Evolutionary conservation across 2,888 invertebrate species (phyloP).

Genomic region (Hyppa rectilinea): DNA sequence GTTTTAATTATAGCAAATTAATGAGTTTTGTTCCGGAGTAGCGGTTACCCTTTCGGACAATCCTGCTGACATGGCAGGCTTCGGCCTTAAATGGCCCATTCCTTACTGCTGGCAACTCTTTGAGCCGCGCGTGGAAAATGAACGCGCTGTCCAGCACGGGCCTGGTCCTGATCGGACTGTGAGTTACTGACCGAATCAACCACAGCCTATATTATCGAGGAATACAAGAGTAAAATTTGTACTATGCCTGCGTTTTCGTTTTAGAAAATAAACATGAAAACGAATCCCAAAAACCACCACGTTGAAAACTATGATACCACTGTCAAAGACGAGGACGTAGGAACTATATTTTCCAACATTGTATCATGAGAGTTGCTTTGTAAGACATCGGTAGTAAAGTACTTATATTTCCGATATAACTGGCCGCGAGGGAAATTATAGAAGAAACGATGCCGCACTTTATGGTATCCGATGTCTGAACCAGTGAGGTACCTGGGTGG

Average conservation of each 20-base stretch:
- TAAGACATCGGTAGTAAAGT: slow-evolving; percentile 36
- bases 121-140: too few relatives aligned
- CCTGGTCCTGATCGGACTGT: too few relatives aligned
- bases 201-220: too few relatives aligned
- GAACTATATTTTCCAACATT: slow-evolving; percentile 17
- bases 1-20: not conserved
- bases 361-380: slow-evolving; percentile 29
- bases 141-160: too few relatives aligned
- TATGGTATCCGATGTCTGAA: slow-evolving; percentile 31
- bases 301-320: not conserved
- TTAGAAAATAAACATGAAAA: not conserved
- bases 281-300: not conserved
- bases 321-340: not conserved
- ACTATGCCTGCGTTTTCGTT: not conserved
- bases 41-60: too few relatives aligned
- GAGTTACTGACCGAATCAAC: too few relatives aligned
- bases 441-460: slow-evolving; percentile 47
- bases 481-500: slow-evolving; percentile 16
- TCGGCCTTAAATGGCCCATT: too few relatives aligned
- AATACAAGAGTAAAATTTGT: not conserved
- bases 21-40: too few relatives aligned
- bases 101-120: too few relatives aligned
- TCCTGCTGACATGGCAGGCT: too few relatives aligned
- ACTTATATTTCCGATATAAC: slow-evolving; percentile 60
- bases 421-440: slow-evolving; percentile 64